Conservation (phyloP, 2,113 vertebrate species). For the Varanus komodoensis region DNA sequence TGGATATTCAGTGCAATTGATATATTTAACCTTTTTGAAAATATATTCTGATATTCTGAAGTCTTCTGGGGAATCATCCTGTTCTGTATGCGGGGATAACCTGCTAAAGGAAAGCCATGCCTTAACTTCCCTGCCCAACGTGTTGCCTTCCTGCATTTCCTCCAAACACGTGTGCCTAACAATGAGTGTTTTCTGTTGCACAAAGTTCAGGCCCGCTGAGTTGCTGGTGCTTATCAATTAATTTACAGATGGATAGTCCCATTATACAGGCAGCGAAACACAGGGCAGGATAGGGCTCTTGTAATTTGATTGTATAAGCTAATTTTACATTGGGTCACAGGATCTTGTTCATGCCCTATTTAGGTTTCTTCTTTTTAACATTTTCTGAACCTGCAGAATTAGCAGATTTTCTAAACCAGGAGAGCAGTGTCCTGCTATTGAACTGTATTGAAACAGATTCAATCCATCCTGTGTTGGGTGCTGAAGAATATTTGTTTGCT, state of each 20-base stretch:
- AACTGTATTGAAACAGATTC: background rate
- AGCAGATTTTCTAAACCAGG: conserved; percentile 5
- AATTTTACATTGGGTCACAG: conserved; percentile 2
- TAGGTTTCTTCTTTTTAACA: background rate
- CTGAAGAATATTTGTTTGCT: background rate
- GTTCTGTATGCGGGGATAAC: background rate
- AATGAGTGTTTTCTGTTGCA: background rate
- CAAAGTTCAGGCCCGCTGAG: conserved; percentile 4
- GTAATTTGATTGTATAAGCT: background rate
- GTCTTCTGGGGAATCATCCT: background rate
- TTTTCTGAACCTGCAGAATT: conserved; percentile 12
- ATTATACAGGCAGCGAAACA: conserved; percentile 6
- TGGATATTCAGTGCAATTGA: too few relatives aligned
- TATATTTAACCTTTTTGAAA: too few relatives aligned
- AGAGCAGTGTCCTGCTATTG: background rate
- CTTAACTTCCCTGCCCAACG: background rate
- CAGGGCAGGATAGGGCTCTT: background rate
- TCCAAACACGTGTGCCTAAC: background rate
- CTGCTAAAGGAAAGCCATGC: background rate
- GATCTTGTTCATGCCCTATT: background rate
- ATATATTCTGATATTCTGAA: background rate
- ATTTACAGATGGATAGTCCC: background rate
- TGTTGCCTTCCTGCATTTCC: background rate
- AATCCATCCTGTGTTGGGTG: background rate
- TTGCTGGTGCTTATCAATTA: background rate